phyloP scores from a whole-genome alignment of 2,113 vertebrate species.

The Rutilus rutilus region DNA sequence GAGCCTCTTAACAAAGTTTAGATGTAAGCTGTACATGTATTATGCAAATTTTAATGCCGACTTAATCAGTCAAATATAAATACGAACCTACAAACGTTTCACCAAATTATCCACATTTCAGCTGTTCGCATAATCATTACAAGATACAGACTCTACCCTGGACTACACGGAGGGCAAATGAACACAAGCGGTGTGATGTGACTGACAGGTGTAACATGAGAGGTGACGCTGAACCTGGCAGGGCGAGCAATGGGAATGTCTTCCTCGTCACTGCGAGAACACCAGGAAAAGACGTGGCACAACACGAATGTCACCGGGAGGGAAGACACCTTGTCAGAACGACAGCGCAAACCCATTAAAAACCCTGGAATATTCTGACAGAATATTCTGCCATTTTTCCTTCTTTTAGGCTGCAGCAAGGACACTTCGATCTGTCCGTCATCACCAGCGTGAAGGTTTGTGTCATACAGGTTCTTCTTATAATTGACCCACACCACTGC shows the following conservation, averaged over 20 bases:
- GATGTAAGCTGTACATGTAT: neutral
- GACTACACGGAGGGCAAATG: neutral
- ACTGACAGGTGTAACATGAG: slow-evolving; percentile 71
- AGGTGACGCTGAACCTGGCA: slow-evolving; percentile 68
- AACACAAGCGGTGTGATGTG: slow-evolving; percentile 19
- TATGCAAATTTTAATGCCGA: neutral
- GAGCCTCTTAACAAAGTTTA: slow-evolving; percentile 42
- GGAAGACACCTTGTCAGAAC: slow-evolving; percentile 48
- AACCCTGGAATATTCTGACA: slow-evolving; percentile 5
- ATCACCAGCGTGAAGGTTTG: neutral
- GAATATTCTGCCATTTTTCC: slow-evolving; percentile 9
- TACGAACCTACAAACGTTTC: neutral
- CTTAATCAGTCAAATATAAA: slow-evolving; percentile 2
- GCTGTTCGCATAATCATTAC: neutral
- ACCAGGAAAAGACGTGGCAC: slow-evolving; percentile 34
- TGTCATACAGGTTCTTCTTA: neutral
- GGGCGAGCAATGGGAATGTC: slow-evolving; percentile 68
- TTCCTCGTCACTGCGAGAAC: slow-evolving; percentile 65
- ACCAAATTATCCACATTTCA: neutral
- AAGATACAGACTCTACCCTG: slow-evolving; percentile 14
- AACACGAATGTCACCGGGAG: slow-evolving; percentile 19
- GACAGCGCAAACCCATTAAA: slow-evolving; percentile 46
- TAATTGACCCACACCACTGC: neutral
- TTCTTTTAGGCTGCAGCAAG: neutral
- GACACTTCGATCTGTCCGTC: neutral